phyloP scores from a whole-genome alignment of 1,140 invertebrate genomes.

The Telenomus remus region DNA sequence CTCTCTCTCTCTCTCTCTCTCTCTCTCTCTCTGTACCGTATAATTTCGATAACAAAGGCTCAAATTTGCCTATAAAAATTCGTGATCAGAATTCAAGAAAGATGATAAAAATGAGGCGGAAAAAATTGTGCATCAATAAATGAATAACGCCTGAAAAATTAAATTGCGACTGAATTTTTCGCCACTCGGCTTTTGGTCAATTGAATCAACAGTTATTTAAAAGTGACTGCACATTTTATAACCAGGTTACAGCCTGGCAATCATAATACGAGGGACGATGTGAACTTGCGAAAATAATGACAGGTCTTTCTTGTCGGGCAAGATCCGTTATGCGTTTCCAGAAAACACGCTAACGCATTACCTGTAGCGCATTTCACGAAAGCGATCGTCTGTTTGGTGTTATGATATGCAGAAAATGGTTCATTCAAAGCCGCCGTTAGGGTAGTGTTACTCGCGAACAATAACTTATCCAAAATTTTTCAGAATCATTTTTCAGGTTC shows the following conservation, averaged over 20 bases:
- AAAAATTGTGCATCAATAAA: not conserved
- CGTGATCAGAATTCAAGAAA: not conserved
- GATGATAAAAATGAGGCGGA: not conserved
- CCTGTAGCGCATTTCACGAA: conserved; percentile 46
- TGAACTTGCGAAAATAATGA: conserved; percentile 40
- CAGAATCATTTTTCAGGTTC: conserved; percentile 40
- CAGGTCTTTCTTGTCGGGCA: conserved; percentile 35
- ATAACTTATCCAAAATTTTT: too few relatives aligned
- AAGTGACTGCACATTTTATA: conserved; percentile 6
- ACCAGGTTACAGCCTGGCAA: too few relatives aligned
- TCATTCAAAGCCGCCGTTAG: conserved; percentile 36
- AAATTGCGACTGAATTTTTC: too few relatives aligned
- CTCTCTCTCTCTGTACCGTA: conserved; percentile 6
- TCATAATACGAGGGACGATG: conserved; percentile 19
- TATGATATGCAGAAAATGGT: conserved; percentile 62
- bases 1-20: too few relatives aligned
- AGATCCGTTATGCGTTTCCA: conserved; percentile 35
- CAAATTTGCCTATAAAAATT: conserved; percentile 3
- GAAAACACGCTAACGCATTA: conserved; percentile 45
- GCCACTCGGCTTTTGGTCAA: too few relatives aligned
- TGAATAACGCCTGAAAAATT: too few relatives aligned
- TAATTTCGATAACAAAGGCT: conserved; percentile 30
- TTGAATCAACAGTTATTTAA: conserved; percentile 12
- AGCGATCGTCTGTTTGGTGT: conserved; percentile 63
- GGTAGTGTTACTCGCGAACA: conserved; percentile 44